A percentile compares a stretch with the other conserved stretches of the same genome.
phyloP scores from a whole-genome alignment of 2,113 vertebrate genomes.

The Nothoprocta pentlandii region DNA sequence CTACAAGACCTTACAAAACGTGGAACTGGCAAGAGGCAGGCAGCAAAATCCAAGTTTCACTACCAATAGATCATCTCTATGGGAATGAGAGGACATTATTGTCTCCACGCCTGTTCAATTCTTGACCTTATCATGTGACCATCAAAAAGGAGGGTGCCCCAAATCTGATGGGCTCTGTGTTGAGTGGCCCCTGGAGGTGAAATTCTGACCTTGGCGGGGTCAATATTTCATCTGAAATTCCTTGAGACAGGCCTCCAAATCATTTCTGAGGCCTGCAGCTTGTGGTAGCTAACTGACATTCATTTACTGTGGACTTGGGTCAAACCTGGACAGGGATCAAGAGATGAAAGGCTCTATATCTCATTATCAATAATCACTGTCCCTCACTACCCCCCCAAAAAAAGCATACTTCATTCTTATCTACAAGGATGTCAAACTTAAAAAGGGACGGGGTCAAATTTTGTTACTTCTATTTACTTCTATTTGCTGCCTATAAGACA shows the following conservation, averaged over 20 bases:
- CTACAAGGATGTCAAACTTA: constrained; percentile 46
- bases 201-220: constrained; percentile 31
- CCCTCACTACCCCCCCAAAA: constrained; percentile 9
- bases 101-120: not conserved
- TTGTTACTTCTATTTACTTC: constrained; percentile 63
- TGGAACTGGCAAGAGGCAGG: not conserved
- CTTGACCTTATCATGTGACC: not conserved
- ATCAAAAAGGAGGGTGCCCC: constrained; percentile 1
- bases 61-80: not conserved
- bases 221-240: constrained; percentile 43
- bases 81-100: not conserved
- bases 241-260: constrained; percentile 18
- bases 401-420: constrained; percentile 60
- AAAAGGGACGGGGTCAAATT: constrained; percentile 59
- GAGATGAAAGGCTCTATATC: constrained; percentile 61
- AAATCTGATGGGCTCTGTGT: constrained; percentile 22
- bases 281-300: constrained; percentile 54
- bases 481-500: constrained; percentile 47
- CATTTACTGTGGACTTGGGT: constrained; percentile 62
- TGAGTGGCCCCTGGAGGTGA: constrained; percentile 25
- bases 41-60: not conserved
- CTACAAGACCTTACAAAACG: not conserved
- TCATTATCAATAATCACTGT: constrained; percentile 59
- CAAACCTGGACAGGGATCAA: constrained; percentile 64
- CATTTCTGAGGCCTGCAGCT: constrained; percentile 6